Evolutionary conservation across 2,113 vertebrate genomes (phyloP).

Genomic region (Leucosticte australis): DNA sequence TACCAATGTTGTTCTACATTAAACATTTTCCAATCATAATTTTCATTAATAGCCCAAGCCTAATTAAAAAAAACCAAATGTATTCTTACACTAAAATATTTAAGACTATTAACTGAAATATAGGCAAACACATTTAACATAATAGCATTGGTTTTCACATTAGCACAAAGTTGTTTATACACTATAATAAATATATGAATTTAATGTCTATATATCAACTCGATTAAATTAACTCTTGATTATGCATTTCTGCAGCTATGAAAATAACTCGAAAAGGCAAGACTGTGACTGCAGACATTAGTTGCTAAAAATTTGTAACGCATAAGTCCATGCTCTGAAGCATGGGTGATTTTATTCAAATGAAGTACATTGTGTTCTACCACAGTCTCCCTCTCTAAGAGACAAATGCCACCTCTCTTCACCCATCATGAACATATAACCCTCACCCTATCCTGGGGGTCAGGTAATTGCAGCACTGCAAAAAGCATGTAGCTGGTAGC

Average conservation of each 20-base stretch:
- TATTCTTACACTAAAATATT: not conserved
- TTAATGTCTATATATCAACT: not conserved
- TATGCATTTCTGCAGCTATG: not conserved
- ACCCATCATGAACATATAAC: fast-evolving
- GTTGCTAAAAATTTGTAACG: not conserved
- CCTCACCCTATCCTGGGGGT: not conserved
- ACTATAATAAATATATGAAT: not conserved
- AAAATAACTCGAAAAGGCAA: not conserved
- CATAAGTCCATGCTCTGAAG: not conserved
- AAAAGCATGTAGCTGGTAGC: not conserved
- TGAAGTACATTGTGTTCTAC: not conserved
- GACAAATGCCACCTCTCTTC: not conserved
- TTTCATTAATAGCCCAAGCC: not conserved
- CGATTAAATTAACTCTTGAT: not conserved
- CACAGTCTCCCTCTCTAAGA: not conserved
- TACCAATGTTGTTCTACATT: not conserved
- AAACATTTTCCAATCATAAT: not conserved
- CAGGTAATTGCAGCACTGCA: not conserved
- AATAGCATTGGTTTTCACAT: not conserved
- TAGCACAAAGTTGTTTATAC: not conserved
- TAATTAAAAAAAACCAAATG: not conserved
- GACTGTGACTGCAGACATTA: not conserved
- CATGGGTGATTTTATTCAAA: not conserved
- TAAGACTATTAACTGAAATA: not conserved
- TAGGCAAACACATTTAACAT: not conserved